Conservation (phyloP, 2,113 vertebrate genomes). For the Bucco capensis region DNA sequence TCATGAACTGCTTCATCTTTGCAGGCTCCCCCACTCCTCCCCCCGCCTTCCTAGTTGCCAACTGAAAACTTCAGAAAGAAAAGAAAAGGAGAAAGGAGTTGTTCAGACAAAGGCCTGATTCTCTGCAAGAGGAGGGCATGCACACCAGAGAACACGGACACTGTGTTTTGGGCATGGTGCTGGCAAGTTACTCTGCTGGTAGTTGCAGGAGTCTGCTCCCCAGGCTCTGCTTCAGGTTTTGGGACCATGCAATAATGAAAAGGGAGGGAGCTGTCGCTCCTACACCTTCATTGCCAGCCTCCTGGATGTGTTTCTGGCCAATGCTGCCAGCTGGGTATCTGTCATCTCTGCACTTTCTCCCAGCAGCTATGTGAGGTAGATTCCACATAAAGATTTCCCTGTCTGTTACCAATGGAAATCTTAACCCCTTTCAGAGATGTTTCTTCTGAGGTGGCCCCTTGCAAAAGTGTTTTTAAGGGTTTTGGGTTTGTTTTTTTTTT, state of each 20-base stretch:
- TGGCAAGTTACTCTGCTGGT: background rate
- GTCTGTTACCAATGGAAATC: background rate
- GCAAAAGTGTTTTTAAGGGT: background rate
- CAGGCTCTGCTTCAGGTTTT: background rate
- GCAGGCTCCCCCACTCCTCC: background rate
- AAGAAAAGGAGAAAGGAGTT: slow-evolving; percentile 17
- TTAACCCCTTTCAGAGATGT: background rate
- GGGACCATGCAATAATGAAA: background rate
- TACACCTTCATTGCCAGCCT: background rate
- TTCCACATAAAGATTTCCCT: background rate
- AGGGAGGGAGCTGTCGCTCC: background rate
- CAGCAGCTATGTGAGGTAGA: background rate
- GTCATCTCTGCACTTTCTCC: background rate
- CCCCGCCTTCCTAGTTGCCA: background rate
- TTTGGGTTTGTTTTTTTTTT: no score
- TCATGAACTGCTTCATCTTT: slow-evolving; percentile 46
- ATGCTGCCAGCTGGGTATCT: background rate
- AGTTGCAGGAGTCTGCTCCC: background rate
- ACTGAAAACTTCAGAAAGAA: slow-evolving; percentile 36
- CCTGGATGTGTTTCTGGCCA: background rate
- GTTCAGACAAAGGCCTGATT: slow-evolving; percentile 59
- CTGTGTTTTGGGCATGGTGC: background rate
- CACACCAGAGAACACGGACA: slow-evolving; percentile 1
- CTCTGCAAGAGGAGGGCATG: slow-evolving; percentile 1
- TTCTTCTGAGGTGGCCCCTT: background rate